These are phyloP conservation scores for Bostrychus sinensis DNA, from an alignment of 2,113 vertebrate genomes.

Conservation along the genomic window DNA sequence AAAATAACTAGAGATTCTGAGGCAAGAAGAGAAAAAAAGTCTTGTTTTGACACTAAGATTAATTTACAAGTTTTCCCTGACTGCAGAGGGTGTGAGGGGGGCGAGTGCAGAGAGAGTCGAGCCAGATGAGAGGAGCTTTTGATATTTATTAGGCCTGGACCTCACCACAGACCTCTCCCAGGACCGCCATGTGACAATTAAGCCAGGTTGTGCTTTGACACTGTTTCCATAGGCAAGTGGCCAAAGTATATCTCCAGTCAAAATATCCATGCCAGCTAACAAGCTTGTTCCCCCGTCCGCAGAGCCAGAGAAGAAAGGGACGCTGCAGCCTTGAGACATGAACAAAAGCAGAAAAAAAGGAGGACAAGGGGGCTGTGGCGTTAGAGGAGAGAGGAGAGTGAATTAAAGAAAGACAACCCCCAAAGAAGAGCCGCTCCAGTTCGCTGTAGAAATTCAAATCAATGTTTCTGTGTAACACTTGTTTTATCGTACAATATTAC, in stretches of 20 bases:
- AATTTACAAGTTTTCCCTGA: constrained; percentile 91
- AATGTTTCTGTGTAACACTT: too few relatives aligned
- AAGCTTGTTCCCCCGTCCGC: constrained; percentile 92
- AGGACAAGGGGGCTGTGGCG: constrained; percentile 41
- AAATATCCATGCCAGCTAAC: constrained; percentile 97
- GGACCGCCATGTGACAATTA: constrained; percentile 98
- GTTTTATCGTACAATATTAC: too few relatives aligned
- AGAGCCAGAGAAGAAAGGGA: constrained; percentile 87
- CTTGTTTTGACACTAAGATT: constrained; percentile 87
- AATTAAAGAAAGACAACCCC: constrained; percentile 1
- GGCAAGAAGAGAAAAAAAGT: constrained; percentile 69
- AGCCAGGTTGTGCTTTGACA: constrained; percentile 96
- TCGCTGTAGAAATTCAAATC: constrained; percentile 84
- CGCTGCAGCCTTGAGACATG: constrained; percentile 88
- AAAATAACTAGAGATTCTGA: constrained; percentile 83
- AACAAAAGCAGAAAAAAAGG: constrained; percentile 73
- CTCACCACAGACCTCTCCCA: constrained; percentile 89
- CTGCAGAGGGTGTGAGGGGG: constrained; percentile 48
- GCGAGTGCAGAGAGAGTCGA: constrained; percentile 46
- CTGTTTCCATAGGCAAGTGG: constrained; percentile 98
- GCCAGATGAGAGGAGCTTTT: constrained; percentile 90
- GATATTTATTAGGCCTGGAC: constrained; percentile 91
- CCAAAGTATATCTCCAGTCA: constrained; percentile 94
- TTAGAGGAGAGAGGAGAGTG: constrained; percentile 13
- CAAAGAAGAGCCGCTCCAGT: constrained; percentile 79